Evolutionary conservation across 2,797 vertebrate genomes (phyloP).

Genomic region (Falco naumanni): DNA sequence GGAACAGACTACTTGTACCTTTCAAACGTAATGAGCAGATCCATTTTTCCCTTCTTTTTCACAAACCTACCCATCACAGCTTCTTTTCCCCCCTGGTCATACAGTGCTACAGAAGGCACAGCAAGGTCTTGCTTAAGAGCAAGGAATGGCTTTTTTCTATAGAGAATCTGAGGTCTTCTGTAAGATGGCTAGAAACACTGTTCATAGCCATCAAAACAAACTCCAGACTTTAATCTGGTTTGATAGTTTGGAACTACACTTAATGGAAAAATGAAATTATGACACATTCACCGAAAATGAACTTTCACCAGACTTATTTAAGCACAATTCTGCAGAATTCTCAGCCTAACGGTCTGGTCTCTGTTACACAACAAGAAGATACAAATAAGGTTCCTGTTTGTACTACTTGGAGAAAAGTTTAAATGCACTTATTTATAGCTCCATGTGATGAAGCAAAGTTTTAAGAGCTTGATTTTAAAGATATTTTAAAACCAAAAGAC

Average conservation of each 20-base stretch:
- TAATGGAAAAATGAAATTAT: neutral
- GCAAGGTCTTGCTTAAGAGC: neutral
- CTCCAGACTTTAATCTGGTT: neutral
- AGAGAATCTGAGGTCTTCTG: neutral
- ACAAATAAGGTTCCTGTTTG: neutral
- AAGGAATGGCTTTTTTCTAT: neutral
- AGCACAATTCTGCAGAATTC: neutral
- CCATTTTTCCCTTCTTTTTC: neutral
- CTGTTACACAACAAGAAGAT: neutral
- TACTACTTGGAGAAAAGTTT: neutral
- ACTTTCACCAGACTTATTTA: neutral
- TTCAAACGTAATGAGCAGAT: neutral
- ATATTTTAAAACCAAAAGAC: neutral
- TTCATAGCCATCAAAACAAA: neutral
- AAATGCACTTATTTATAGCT: neutral
- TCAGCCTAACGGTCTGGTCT: neutral
- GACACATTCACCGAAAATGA: neutral
- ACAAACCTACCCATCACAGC: neutral
- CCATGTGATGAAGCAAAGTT: neutral
- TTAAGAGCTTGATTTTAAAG: neutral
- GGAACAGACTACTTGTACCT: neutral
- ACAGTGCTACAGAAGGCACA: neutral
- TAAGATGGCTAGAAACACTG: neutral
- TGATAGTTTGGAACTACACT: slow-evolving; percentile 6
- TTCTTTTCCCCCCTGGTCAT: neutral